A percentile compares a stretch with the other conserved stretches of the same genome.
Conservation (phyloP, 2,113 vertebrate species). For the Austrofundulus limnaeus region DNA sequence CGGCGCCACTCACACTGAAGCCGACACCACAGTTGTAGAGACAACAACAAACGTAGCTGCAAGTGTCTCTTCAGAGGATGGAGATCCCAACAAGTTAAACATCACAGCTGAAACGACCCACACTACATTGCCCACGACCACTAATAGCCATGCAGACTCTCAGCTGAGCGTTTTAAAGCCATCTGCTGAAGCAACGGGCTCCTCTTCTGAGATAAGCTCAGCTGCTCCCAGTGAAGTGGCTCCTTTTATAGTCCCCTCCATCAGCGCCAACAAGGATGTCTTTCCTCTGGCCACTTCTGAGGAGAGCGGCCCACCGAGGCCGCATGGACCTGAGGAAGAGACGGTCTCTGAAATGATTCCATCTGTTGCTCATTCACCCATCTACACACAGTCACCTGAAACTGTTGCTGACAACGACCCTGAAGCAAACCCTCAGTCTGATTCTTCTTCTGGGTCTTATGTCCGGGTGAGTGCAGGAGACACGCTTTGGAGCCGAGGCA, state of each 20-base stretch:
- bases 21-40: slow-evolving; percentile 18
- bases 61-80: slow-evolving; percentile 25
- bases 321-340: slow-evolving; percentile 30
- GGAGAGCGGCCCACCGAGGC: slow-evolving; percentile 26
- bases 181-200: slow-evolving; percentile 30
- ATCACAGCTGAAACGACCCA: slow-evolving; percentile 8
- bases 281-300: slow-evolving; percentile 10
- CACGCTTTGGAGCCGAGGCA: neutral
- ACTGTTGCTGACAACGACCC: slow-evolving; percentile 63
- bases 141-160: slow-evolving; percentile 28
- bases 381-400: slow-evolving; percentile 50
- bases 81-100: slow-evolving; percentile 3
- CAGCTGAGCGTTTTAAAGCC: slow-evolving; percentile 30
- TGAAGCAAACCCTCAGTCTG: slow-evolving; percentile 83
- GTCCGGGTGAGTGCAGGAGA: slow-evolving; percentile 82
- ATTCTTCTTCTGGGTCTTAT: slow-evolving; percentile 79
- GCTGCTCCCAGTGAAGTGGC: slow-evolving; percentile 37
- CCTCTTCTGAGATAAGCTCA: slow-evolving; percentile 38
- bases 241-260: slow-evolving; percentile 14
- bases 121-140: slow-evolving; percentile 46
- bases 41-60: slow-evolving; percentile 10
- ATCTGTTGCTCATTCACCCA: neutral
- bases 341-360: slow-evolving; percentile 79
- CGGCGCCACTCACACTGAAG: slow-evolving; percentile 27
- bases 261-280: slow-evolving; percentile 13